Base-by-base conservation (phyloP, 23 tunicate species). In the Ascidia mentula region DNA sequence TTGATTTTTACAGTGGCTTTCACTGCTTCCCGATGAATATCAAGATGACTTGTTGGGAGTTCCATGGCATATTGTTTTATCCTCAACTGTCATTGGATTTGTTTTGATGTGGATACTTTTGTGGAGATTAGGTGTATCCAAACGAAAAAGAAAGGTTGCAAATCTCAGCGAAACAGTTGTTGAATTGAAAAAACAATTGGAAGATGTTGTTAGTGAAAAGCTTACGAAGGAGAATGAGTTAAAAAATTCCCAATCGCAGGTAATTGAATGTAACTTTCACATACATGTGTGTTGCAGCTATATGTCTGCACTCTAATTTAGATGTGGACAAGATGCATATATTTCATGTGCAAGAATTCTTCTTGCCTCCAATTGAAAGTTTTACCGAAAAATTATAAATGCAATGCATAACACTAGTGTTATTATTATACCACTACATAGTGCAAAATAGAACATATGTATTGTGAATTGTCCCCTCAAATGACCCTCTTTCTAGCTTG, bases 21-120 rank as follows among this genome's bases (percentile, higher is more conserved):
- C 97, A 18, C 40, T 91, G 34, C 88, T 91, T 0, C 97, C 97
- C 5, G 71, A 77, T 75, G 90, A 91, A 78, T 91, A 91, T 82
- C 91, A 76, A 37, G 72, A 86, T 40, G 88, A 86, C 77, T 83
- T 91, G 35, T 73, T 36, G 39, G 97, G 97, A 42, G 84, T 91
- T 7, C 60, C 90, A 12, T 91, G 97, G 97, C 69, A 53, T 28
- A 31, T 78, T 20, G 82, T 91, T 30, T 32, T 73, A 0, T 37
- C 59, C 2, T 82, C 97, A 17, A 0, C 53, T 35, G 46, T 82
- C 22, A 24, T 77, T 76, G 97, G 90, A 12, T 71, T 86, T 38
- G 28, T 82, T n/a, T 34, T 91, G 32, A 60, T 86, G 6, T 86
- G 84, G 80, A 70, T 86, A 6, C 26, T 91, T 28, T 73, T 77